Percentiles rank a stretch among this genome's conserved stretches.
phyloP scores from a whole-genome alignment of 2,113 vertebrate genomes.

The Ceyx melanurus region DNA sequence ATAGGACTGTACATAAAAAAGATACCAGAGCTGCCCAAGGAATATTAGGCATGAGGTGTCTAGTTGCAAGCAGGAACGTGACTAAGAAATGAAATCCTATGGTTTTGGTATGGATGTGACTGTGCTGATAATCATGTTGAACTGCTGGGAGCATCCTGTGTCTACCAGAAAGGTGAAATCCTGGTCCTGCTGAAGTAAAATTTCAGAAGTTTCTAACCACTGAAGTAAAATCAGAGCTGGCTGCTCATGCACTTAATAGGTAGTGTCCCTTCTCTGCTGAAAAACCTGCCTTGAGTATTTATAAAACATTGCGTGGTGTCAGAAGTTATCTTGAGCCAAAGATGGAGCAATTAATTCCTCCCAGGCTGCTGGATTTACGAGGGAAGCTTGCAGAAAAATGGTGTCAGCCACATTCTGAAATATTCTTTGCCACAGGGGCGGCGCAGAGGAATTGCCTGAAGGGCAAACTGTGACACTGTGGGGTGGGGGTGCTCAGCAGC shows the following conservation, averaged over 20 bases:
- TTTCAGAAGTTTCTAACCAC: not conserved
- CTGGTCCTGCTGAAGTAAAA: not conserved
- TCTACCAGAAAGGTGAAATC: not conserved
- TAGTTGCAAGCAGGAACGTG: not conserved
- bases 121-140: not conserved
- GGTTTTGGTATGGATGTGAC: not conserved
- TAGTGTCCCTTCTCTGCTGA: not conserved
- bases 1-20: not conserved
- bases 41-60: not conserved
- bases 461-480: not conserved
- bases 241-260: not conserved
- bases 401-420: not conserved
- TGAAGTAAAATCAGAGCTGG: not conserved
- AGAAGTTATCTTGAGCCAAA: slow-evolving; percentile 36
- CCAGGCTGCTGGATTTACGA: not conserved
- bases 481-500: not conserved
- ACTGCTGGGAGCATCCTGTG: not conserved
- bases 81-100: not conserved
- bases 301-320: slow-evolving; percentile 20
- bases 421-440: not conserved
- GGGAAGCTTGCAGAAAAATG: not conserved
- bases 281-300: slow-evolving; percentile 35
- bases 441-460: not conserved
- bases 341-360: slow-evolving; percentile 8
- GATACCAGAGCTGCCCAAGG: not conserved